phyloP scores from a whole-genome alignment of 2,888 invertebrate species.

The Podotricha telesiphe region DNA sequence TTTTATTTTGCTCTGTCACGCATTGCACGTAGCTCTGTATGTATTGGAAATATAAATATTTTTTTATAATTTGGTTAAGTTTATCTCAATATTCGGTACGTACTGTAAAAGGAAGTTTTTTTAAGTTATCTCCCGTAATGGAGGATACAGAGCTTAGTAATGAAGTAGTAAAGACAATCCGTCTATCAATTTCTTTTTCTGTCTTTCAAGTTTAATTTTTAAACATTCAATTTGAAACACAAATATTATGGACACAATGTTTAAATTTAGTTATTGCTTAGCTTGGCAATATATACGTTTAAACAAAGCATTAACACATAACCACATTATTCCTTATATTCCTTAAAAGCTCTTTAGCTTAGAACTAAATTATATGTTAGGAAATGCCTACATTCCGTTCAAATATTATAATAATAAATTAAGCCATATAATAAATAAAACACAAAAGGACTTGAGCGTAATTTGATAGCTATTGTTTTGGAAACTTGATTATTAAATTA shows the following conservation, averaged over 20 bases:
- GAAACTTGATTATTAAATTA: slow-evolving; percentile 21
- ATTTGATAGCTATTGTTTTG: slow-evolving; percentile 6
- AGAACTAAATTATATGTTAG: not conserved
- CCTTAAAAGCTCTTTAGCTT: not conserved
- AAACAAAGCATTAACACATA: no score
- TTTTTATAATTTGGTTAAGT: not conserved
- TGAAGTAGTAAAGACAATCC: no score
- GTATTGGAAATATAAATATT: not conserved
- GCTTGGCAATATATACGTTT: no score
- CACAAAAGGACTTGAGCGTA: not conserved
- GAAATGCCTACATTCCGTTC: not conserved
- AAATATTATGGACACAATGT: no score
- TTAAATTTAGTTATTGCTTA: no score
- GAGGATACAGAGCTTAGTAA: no score
- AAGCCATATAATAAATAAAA: not conserved
- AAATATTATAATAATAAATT: not conserved
- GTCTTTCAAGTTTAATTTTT: no score
- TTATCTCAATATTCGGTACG: not conserved
- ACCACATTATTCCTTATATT: not conserved
- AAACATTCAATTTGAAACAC: no score
- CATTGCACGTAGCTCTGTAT: not conserved
- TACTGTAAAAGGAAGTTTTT: not conserved
- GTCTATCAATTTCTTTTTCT: no score
- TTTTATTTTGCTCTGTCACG: not conserved
- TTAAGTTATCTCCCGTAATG: no score